Evolutionary conservation across 2,888 invertebrate genomes (phyloP).

Genomic region (Axea sp.): DNA sequence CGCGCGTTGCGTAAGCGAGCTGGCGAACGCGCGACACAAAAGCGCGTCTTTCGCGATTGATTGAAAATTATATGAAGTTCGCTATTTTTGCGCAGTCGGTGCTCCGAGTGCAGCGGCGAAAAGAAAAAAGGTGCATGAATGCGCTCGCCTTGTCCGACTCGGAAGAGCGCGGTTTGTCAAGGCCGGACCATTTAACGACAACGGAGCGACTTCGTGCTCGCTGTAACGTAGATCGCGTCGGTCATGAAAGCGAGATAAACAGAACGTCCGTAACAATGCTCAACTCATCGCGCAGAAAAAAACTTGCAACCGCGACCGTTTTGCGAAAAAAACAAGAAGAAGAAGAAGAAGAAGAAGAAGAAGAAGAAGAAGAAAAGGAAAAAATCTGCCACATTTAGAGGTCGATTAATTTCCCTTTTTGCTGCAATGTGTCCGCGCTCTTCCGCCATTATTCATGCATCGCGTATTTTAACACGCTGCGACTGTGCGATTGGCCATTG

Average conservation of each 20-base stretch:
- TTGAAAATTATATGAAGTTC: slow-evolving; percentile 15
- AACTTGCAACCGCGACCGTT: too few relatives aligned
- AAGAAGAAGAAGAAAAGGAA: too few relatives aligned
- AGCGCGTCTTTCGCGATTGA: slow-evolving; percentile 1
- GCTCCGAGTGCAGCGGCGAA: slow-evolving; percentile 42
- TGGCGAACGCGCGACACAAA: background rate
- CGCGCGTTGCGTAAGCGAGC: slow-evolving; percentile 5
- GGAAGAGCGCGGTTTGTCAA: slow-evolving; percentile 62
- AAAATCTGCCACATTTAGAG: too few relatives aligned
- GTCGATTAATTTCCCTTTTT: too few relatives aligned
- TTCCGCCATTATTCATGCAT: too few relatives aligned
- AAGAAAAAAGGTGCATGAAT: slow-evolving; percentile 47
- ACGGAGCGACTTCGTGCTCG: slow-evolving; percentile 49
- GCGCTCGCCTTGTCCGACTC: slow-evolving; percentile 54
- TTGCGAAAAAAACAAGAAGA: too few relatives aligned
- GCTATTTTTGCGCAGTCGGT: slow-evolving; percentile 34
- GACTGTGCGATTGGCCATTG: too few relatives aligned
- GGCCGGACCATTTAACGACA: slow-evolving; percentile 64
- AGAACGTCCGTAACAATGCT: too few relatives aligned
- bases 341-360: too few relatives aligned
- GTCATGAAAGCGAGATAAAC: slow-evolving; percentile 58
- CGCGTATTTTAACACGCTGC: too few relatives aligned
- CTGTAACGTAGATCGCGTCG: slow-evolving; percentile 50
- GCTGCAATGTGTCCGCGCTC: too few relatives aligned
- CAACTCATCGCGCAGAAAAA: too few relatives aligned